Conservation (phyloP, 2,888 invertebrate genomes). For the Sinopyrophorus schimmeli region DNA sequence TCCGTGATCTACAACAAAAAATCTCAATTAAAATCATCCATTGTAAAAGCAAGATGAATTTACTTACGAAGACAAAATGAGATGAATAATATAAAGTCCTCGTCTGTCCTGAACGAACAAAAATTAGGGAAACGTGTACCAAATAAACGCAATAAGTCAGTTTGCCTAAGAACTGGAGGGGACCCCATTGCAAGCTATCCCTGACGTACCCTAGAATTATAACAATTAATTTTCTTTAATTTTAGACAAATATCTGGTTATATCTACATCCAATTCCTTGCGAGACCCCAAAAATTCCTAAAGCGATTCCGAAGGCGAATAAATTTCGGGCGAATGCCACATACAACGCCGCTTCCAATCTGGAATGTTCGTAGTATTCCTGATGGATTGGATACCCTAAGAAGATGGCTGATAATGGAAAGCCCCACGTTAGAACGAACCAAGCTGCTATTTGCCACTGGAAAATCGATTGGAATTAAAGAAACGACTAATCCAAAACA, state of each 20-base stretch:
- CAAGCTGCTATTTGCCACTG: slow-evolving; percentile 34
- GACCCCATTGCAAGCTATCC: slow-evolving; percentile 23
- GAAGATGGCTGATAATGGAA: slow-evolving; percentile 39
- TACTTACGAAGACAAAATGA: slow-evolving; percentile 39
- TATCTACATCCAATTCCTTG: slow-evolving; percentile 50
- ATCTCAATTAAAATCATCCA: too few relatives aligned
- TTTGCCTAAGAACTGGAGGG: slow-evolving; percentile 42
- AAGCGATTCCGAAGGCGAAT: slow-evolving; percentile 49
- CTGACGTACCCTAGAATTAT: slow-evolving; percentile 20
- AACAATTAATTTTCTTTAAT: slow-evolving; percentile 4
- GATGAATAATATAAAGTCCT: slow-evolving; percentile 38
- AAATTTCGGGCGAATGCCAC: slow-evolving; percentile 52
- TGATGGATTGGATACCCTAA: slow-evolving; percentile 44
- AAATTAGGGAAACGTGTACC: slow-evolving; percentile 39
- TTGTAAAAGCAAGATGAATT: too few relatives aligned
- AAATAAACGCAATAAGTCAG: slow-evolving; percentile 45
- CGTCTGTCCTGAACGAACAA: slow-evolving; percentile 34
- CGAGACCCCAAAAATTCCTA: slow-evolving; percentile 44
- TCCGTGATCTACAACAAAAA: slow-evolving; percentile 34
- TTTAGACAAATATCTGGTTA: neutral
- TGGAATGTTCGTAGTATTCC: slow-evolving; percentile 46
- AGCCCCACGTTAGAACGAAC: slow-evolving; percentile 43
- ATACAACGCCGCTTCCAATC: slow-evolving; percentile 53
- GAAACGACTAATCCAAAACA: neutral
- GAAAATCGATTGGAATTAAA: neutral